Evolutionary conservation across 2,797 vertebrate genomes (phyloP), one percentile per base, ranked within the genome.

Genomic region (Tokudaia muenninki): DNA sequence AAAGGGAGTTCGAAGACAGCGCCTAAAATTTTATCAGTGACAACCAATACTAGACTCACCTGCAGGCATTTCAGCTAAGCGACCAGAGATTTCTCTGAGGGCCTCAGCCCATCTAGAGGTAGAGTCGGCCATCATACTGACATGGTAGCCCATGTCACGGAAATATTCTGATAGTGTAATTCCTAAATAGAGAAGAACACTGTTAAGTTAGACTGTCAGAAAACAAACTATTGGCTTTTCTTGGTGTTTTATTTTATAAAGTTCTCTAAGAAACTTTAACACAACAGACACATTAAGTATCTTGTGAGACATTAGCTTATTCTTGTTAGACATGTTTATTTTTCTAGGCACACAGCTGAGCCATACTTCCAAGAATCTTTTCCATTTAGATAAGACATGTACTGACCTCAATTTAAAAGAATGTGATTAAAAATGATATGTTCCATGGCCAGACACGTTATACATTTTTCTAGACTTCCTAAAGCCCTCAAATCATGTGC

Each of bases 51-150:
- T 21, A 34, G 92, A 98, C 99, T 98, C 97, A 99, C 99, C 99
- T 97, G 99, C 99, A 94, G 99, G 99, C 99, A 99, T 99, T 98
- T 99, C 99, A 92, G 99, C 99, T 97, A 99, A 97, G 97, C 99
- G 99, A 65, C 99, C 99, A 5, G 99, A 99, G 98, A 99, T 99
- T 98, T 99, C 99, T 98, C 99, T 98, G 89, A 99, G 99, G 94
- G 99, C 99, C 97, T 99, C 99, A 2, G 99, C 99, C 99, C 99
- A 99, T 98, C 99, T 98, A 83, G 99, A 99, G 1, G 99, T 99
- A 0, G 99, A 99, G 98, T 99, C 99, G 41, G 99, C 99, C 99
- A 99, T 99, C 99, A 99, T 99, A 97, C 99, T 99, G 98, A 99
- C 99, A 0, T 99, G 99, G 97, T 99, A 99, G 80, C 99, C 99